phyloP scores from a whole-genome alignment of 2,113 vertebrate genomes.

The Datnioides undecimradiatus region DNA sequence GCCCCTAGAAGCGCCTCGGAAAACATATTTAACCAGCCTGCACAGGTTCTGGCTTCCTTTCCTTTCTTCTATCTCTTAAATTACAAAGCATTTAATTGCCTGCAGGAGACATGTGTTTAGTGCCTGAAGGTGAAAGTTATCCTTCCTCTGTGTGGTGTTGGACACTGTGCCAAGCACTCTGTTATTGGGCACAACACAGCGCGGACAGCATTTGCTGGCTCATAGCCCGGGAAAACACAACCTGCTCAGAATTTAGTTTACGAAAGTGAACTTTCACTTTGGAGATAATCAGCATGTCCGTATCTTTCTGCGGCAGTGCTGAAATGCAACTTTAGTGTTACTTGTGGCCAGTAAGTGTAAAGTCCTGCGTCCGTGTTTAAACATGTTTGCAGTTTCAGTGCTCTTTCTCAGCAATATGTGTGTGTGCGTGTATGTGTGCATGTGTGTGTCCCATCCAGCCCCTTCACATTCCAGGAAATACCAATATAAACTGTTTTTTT shows the following conservation, averaged over 20 bases:
- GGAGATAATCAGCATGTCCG: conserved; percentile 12
- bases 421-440: too few species aligned
- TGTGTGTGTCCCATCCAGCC: conserved; percentile 67
- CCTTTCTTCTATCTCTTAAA: conserved; percentile 33
- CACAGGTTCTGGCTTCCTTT: conserved; percentile 26
- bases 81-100: conserved; percentile 58
- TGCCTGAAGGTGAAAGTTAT: conserved; percentile 65
- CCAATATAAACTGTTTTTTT: conserved; percentile 71
- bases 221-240: conserved; percentile 23
- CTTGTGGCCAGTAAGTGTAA: conserved; percentile 58
- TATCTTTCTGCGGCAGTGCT: not conserved
- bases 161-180: conserved; percentile 50
- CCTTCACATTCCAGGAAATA: conserved; percentile 80
- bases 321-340: conserved; percentile 46
- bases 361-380: conserved; percentile 57
- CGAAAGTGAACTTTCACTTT: conserved; percentile 44
- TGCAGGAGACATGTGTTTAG: conserved; percentile 43
- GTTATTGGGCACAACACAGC: conserved; percentile 29
- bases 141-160: conserved; percentile 33
- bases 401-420: conserved; percentile 60
- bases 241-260: conserved; percentile 32
- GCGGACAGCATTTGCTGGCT: conserved; percentile 43
- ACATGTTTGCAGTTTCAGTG: conserved; percentile 67
- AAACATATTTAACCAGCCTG: conserved; percentile 37
- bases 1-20: conserved; percentile 13